Base-by-base conservation (phyloP, 1,140 invertebrate genomes). In the Orchesella cincta region DNA sequence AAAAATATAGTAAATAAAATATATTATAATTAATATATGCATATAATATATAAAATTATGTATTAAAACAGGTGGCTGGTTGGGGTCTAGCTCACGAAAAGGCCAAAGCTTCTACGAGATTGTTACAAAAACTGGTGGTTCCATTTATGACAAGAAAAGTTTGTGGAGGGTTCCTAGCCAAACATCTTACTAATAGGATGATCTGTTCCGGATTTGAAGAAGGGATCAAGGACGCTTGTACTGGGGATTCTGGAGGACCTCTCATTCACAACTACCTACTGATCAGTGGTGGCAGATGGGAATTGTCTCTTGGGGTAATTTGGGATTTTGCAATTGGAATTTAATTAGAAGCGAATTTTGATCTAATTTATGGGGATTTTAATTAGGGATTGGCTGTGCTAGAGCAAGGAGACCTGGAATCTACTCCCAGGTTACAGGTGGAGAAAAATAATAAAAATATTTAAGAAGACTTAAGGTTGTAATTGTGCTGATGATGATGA, bases 201-300 rank as follows among this genome's bases (percentile, higher is more conserved):
- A 79, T 86, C 23, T 87, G 86, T 82, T 86, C 86, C 5, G 86
- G 86, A 35, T 80, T 34, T 62, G 16, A 76, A 14, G 79, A 83
- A 36, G 85, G 85, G n/a, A 84, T 84, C 26, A 78, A 83, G 16
- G 86, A 87, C 73, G 83, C 85, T 0, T 87, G 86, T 76, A 83
- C 84, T 57, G 86, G 86, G 33, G 86, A 87, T 79, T 86, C 85
- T 64, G 86, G 86, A 33, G 86, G 34, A 83, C 86, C 31, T 77
- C 86, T n/a, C 82, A 86, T 73, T 85, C 76, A 70, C 26, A 54
- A 62, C 78, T 26, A 57, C 46, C 31, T 67, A 73, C 1, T 18
- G 46, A 78, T 3, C 77, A 77, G 26, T 85, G 83, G 77, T 85
- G 84, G 52, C 62, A 85, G 5, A 77, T 86, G 67, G 86, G 86